Evolutionary conservation across 1,140 invertebrate genomes (phyloP), one percentile per base, ranked within the genome.

Genomic region (Lasioglossum albipes): DNA sequence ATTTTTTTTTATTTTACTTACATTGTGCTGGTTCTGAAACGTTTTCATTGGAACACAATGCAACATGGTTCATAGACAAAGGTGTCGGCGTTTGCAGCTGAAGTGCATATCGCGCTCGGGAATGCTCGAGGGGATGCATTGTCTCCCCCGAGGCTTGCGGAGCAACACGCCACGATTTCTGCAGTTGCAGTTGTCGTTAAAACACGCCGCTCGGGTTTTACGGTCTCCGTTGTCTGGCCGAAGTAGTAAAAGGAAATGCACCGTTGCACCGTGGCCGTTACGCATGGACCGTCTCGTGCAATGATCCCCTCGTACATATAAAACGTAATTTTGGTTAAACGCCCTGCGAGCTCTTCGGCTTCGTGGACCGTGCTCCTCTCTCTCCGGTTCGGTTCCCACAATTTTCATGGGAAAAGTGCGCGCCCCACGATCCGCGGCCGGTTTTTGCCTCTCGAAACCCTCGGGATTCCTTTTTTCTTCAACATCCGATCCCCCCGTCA

Each of bases 201-300:
- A 82, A 67, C 77, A 71, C 64, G n/a, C 71, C 73, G 27, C 75
- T 42, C 57, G 6, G 62, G 64, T 82, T 82, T 82, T 82, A 82
- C 75, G 80, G 75, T 82, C 61, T 42, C 13, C 75, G 80, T 72
- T 82, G 75, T 82, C 80, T 72, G 80, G 80, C 75, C 54, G 75
- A 68, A 82, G 80, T 82, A 82, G 80, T 82, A 82, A 82, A 82
- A 78, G 80, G 69, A 82, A 72, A 82, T 71, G 68, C 80, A 81
- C 79, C 79, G 79, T 81, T 81, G 79, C 66, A 20, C 74, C 16
- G 49, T 31, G 75, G 77, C 77, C 77, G 70, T 79, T 79, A 79
- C 76, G 76, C 76, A 79, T 79, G 61, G 76, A 49, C 77, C 77
- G 62, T 79, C 77, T 54, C 52, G 61, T 16, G 75, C 80, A 82